A percentile compares a stretch with the other conserved stretches of the same genome.
These are phyloP conservation scores for Microplitis mediator DNA, from an alignment of 1,140 invertebrate species.

Conservation along the genomic window DNA sequence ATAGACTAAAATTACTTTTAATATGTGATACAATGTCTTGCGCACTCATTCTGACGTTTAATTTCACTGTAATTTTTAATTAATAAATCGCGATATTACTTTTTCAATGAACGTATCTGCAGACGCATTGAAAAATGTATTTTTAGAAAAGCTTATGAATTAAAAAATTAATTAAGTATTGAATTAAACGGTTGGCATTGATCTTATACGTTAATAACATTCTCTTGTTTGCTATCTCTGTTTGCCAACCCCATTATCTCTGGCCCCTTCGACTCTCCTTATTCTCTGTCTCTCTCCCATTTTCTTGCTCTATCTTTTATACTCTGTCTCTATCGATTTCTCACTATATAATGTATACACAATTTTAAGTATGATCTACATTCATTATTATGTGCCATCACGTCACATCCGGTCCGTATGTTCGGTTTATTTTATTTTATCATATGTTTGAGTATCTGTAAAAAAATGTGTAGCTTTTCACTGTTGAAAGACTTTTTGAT, in stretches of 20 bases:
- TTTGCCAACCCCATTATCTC: slow-evolving; percentile 61
- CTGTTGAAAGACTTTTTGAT: neutral
- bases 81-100: no score
- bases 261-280: slow-evolving; percentile 42
- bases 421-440: slow-evolving; percentile 20
- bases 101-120: no score
- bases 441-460: neutral
- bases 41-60: no score
- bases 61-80: no score
- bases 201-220: neutral
- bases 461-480: slow-evolving; percentile 6
- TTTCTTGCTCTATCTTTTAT: no score
- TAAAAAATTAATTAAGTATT: neutral
- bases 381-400: slow-evolving; percentile 44
- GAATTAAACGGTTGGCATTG: slow-evolving; percentile 7
- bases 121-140: neutral
- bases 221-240: slow-evolving; percentile 50
- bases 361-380: slow-evolving; percentile 40
- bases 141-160: neutral
- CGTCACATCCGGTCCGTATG: slow-evolving; percentile 44
- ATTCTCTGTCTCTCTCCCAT: slow-evolving; percentile 34
- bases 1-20: no score
- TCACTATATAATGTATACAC: neutral
- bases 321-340: slow-evolving; percentile 5
- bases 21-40: no score